These are phyloP conservation scores for Ciconia nigra DNA, from an alignment of 2,797 vertebrate species.

Conservation along the genomic window DNA sequence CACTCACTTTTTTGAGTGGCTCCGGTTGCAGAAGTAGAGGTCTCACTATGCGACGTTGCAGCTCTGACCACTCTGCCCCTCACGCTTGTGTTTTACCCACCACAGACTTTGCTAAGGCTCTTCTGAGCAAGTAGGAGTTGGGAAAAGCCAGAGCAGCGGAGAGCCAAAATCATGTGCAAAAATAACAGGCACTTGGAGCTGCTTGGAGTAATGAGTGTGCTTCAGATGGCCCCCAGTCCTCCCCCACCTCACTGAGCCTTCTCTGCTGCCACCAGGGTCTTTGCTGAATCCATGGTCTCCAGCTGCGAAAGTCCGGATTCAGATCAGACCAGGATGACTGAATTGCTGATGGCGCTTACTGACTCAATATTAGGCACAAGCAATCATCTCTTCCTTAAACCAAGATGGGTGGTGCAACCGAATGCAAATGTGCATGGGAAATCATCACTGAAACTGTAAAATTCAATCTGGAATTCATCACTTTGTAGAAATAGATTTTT, in stretches of 20 bases:
- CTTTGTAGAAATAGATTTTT: not conserved
- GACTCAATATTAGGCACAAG: not conserved
- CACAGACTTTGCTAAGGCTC: not conserved
- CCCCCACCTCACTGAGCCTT: not conserved
- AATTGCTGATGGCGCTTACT: not conserved
- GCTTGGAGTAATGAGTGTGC: not conserved
- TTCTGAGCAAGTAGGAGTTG: not conserved
- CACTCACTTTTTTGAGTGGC: not conserved
- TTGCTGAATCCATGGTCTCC: not conserved
- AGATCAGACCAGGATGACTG: not conserved
- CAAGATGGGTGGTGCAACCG: not conserved
- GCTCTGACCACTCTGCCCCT: not conserved
- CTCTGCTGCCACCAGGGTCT: not conserved
- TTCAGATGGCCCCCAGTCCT: not conserved
- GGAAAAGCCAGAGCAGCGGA: not conserved
- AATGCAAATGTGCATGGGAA: not conserved
- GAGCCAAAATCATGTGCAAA: not conserved
- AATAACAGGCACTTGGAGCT: not conserved
- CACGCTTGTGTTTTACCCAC: not conserved
- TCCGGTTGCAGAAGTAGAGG: not conserved
- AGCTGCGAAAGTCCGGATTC: not conserved
- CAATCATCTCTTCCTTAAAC: not conserved
- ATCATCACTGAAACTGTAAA: not conserved
- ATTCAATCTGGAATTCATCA: not conserved
- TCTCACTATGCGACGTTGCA: accelerated